phyloP scores from a whole-genome alignment of 1,140 invertebrate genomes.

The Adoxophyes honmai region DNA sequence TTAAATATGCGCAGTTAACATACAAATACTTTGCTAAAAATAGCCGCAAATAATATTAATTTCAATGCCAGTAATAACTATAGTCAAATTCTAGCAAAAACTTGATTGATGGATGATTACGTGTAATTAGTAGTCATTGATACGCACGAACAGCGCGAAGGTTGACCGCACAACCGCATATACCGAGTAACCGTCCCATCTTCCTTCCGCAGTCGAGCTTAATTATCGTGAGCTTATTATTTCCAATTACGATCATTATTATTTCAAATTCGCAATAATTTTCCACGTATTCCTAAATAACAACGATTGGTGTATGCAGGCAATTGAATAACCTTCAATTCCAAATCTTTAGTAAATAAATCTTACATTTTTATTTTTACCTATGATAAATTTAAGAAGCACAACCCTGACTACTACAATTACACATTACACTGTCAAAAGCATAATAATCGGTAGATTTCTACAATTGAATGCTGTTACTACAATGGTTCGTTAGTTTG shows the following conservation, averaged over 20 bases:
- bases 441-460: slow-evolving; percentile 51
- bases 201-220: not conserved
- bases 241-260: too few relatives aligned
- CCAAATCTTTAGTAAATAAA: too few relatives aligned
- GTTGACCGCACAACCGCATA: not conserved
- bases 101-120: slow-evolving; percentile 5
- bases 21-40: not conserved
- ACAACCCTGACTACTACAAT: slow-evolving; percentile 38
- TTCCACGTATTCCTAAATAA: too few relatives aligned
- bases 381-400: not conserved
- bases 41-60: not conserved
- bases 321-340: too few relatives aligned
- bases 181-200: not conserved
- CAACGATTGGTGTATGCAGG: too few relatives aligned
- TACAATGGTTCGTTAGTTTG: slow-evolving; percentile 59
- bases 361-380: too few relatives aligned
- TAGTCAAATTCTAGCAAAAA: not conserved
- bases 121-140: slow-evolving; percentile 9
- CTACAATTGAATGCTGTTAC: slow-evolving; percentile 55
- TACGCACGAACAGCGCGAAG: not conserved
- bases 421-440: slow-evolving; percentile 53
- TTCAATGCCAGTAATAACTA: not conserved
- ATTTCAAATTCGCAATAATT: too few relatives aligned
- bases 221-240: too few relatives aligned
- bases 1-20: not conserved